A percentile compares a stretch with the other conserved stretches of the same genome.
Conservation (phyloP, 2,888 invertebrate genomes). For the Brachyptera risi region DNA sequence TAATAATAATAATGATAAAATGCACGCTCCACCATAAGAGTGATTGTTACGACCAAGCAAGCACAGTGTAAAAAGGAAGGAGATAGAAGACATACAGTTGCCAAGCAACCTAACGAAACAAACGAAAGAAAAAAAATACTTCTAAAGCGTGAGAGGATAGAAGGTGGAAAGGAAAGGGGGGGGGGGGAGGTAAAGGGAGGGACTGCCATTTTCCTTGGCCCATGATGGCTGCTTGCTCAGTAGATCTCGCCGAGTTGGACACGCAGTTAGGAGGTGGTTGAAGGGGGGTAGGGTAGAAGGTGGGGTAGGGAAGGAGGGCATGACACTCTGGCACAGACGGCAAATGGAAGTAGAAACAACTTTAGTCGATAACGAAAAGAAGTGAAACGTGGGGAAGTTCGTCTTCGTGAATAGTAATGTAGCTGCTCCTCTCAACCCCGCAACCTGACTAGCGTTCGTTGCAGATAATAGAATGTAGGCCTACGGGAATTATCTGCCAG, state of each 20-base stretch:
- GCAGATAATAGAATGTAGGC: too few species aligned
- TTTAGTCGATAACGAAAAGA: background rate
- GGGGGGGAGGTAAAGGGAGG: background rate
- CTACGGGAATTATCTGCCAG: too few species aligned
- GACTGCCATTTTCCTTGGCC: background rate
- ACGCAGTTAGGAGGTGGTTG: background rate
- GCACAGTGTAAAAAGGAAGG: too few species aligned
- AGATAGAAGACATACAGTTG: background rate
- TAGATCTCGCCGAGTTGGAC: background rate
- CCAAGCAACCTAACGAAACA: background rate
- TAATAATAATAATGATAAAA: too few species aligned
- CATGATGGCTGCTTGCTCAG: background rate
- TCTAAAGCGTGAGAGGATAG: background rate
- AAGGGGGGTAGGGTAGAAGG: background rate
- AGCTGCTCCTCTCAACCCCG: too few species aligned
- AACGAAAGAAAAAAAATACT: background rate
- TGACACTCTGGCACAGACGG: background rate
- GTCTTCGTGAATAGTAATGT: too few species aligned
- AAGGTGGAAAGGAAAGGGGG: background rate
- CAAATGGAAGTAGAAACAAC: background rate
- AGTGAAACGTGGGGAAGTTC: too few species aligned
- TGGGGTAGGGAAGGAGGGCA: background rate
- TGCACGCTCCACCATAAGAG: too few species aligned
- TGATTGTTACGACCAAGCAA: too few species aligned
- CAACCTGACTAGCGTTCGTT: too few species aligned